These are phyloP conservation scores for Stratiolaelaps scimitus DNA, from an alignment of 1,140 invertebrate genomes.

Conservation along the genomic window DNA sequence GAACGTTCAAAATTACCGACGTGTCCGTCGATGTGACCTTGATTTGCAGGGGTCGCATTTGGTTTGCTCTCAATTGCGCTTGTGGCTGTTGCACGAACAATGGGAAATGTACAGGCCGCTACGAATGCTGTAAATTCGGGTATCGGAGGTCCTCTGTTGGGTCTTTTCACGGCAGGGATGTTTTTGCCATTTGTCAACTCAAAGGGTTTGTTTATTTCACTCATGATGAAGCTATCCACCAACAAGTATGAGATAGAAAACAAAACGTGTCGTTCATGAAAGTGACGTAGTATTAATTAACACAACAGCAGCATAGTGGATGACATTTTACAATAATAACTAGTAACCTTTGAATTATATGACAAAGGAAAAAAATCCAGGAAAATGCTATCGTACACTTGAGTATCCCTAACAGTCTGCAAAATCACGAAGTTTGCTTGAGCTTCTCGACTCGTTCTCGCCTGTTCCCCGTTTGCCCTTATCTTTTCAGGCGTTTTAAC, in stretches of 20 bases:
- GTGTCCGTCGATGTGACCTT: too few species aligned
- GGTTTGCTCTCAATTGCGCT: constrained; percentile 56
- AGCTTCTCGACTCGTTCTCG: background rate
- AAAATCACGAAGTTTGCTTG: background rate
- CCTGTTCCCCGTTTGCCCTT: background rate
- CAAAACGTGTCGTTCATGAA: too few species aligned
- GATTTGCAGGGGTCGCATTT: constrained; percentile 49
- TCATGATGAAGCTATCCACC: too few species aligned
- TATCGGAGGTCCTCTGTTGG: constrained; percentile 62
- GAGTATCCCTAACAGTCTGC: background rate
- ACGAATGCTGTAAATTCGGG: constrained; percentile 64
- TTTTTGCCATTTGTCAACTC: constrained; percentile 50
- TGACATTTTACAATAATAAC: too few species aligned
- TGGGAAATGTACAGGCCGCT: constrained; percentile 59
- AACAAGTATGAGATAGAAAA: too few species aligned
- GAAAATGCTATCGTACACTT: background rate
- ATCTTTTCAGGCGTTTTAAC: background rate
- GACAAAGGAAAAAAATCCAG: too few species aligned
- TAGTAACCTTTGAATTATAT: too few species aligned
- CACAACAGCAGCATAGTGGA: too few species aligned
- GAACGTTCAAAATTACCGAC: too few species aligned
- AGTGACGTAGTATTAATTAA: too few species aligned
- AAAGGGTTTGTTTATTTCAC: constrained; percentile 42
- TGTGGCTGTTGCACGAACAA: constrained; percentile 57
- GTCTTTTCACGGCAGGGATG: constrained; percentile 64